Percentiles rank a stretch among this genome's conserved stretches.
Evolutionary conservation across 2,113 vertebrate genomes (phyloP).

Genomic region (Zapornia atra): DNA sequence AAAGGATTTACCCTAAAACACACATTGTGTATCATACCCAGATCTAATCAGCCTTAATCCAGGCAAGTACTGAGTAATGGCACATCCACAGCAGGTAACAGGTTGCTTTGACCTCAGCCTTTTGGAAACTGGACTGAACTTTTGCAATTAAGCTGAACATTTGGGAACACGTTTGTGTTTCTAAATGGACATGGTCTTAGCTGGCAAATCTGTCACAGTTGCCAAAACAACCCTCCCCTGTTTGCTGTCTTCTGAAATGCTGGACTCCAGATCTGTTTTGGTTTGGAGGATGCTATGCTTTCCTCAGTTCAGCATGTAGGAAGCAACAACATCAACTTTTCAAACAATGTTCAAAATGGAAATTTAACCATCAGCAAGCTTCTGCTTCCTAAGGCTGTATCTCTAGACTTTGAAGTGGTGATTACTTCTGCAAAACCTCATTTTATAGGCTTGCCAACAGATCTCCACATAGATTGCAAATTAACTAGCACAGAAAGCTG

Average conservation of each 20-base stretch:
- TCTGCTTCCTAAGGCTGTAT: constrained; percentile 25
- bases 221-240: not conserved
- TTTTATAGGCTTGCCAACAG: constrained; percentile 46
- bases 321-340: not conserved
- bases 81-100: not conserved
- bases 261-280: not conserved
- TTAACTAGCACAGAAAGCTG: constrained; percentile 40
- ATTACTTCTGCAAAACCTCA: constrained; percentile 38
- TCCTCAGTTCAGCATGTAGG: not conserved
- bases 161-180: accelerated
- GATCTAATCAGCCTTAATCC: not conserved
- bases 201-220: not conserved
- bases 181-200: not conserved
- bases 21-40: not conserved
- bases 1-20: not conserved
- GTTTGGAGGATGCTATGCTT: not conserved
- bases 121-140: not conserved
- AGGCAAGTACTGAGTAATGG: not conserved
- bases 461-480: constrained; percentile 53
- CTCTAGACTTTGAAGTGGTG: constrained; percentile 40
- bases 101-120: not conserved
- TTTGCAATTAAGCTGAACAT: not conserved
- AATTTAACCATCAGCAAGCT: not conserved
- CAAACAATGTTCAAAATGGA: constrained; percentile 12
- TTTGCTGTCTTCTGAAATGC: not conserved